These are phyloP conservation scores for Episyrphus balteatus DNA, from an alignment of 1,140 invertebrate genomes.

Conservation along the genomic window DNA sequence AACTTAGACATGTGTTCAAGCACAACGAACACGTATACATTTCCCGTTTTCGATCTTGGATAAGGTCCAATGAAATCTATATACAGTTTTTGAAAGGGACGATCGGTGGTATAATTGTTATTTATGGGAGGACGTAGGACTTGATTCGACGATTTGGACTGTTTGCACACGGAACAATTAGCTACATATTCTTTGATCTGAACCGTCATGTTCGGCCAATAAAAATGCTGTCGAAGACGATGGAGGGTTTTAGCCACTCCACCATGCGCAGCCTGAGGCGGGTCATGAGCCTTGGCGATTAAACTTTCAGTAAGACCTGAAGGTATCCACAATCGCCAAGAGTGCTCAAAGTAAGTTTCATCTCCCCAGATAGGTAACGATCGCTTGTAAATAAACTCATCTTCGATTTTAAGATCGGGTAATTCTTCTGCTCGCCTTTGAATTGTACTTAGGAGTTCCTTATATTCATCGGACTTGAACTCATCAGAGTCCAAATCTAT, in stretches of 20 bases:
- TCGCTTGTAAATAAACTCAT: conserved; percentile 1
- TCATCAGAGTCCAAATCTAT: too few species aligned
- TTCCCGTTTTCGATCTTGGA: not conserved
- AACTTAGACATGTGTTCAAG: too few species aligned
- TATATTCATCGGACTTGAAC: conserved; percentile 1
- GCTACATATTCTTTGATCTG: not conserved
- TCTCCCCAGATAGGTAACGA: not conserved
- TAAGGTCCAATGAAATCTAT: too few species aligned
- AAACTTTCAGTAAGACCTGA: not conserved
- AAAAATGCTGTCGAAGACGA: not conserved
- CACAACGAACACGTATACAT: not conserved
- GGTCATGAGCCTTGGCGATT: not conserved
- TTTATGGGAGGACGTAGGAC: not conserved
- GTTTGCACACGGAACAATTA: conserved; percentile 1
- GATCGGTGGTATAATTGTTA: not conserved
- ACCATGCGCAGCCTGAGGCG: too few species aligned
- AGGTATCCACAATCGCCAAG: conserved; percentile 5
- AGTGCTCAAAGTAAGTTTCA: not conserved
- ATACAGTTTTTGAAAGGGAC: too few species aligned
- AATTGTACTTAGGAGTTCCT: conserved; percentile 1
- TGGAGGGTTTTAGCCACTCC: not conserved
- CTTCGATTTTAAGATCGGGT: conserved; percentile 7
- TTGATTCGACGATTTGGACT: too few species aligned
- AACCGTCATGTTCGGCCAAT: too few species aligned
- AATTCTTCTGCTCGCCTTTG: conserved; percentile 1